phyloP scores from a whole-genome alignment of 2,797 vertebrate genomes.

The Garrulus glandarius region DNA sequence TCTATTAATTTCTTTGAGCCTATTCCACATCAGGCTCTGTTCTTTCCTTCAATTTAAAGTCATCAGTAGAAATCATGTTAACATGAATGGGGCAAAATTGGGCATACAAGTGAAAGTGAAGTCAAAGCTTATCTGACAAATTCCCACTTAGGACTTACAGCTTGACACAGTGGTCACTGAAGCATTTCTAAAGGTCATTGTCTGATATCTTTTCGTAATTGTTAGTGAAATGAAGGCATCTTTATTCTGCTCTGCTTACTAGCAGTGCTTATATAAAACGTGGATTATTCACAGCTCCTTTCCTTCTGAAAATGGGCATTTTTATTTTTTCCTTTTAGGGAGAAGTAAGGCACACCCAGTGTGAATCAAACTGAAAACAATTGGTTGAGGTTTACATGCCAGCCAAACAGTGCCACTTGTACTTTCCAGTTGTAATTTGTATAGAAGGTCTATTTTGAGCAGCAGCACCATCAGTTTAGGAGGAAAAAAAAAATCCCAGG shows the following conservation, averaged over 20 bases:
- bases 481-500: background rate
- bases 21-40: background rate
- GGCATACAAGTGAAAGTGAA: background rate
- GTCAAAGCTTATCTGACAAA: slow-evolving; percentile 20
- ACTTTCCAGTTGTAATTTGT: background rate
- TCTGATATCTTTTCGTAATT: slow-evolving; percentile 60
- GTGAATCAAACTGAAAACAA: background rate
- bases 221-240: slow-evolving; percentile 43
- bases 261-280: slow-evolving; percentile 1
- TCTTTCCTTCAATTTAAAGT: background rate
- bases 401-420: background rate
- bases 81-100: background rate
- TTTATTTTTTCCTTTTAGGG: background rate
- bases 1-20: background rate
- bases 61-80: slow-evolving; percentile 18
- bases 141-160: slow-evolving; percentile 1
- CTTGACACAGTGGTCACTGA: slow-evolving; percentile 17
- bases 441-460: background rate
- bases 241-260: slow-evolving; percentile 62
- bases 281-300: slow-evolving; percentile 38
- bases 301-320: background rate
- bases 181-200: slow-evolving; percentile 46
- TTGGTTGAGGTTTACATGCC: background rate
- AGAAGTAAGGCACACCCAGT: background rate
- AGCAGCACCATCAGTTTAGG: background rate